phyloP scores from a whole-genome alignment of 1,140 invertebrate species.

The Luehdorfia chinensis region DNA sequence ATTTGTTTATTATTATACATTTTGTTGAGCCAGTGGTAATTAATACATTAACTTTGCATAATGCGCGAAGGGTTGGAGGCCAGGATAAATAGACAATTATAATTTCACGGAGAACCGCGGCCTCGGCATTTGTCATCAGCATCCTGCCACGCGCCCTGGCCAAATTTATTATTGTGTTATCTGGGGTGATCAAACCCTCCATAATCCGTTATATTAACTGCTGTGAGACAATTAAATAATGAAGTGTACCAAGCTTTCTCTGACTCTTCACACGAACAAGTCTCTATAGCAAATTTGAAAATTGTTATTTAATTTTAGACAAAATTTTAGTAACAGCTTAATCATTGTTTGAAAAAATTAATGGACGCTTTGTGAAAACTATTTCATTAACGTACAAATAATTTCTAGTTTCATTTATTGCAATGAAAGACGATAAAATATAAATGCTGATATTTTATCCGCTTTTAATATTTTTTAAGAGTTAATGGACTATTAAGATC shows the following conservation, averaged over 20 bases:
- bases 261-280: constrained; percentile 17
- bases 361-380: no score
- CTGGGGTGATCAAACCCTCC: constrained; percentile 52
- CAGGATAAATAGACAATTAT: constrained; percentile 67
- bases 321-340: no score
- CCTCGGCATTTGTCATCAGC: constrained; percentile 70
- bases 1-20: no score
- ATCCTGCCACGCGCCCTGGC: constrained; percentile 65
- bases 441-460: no score
- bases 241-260: constrained; percentile 21
- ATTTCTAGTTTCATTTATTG: no score
- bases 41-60: constrained; percentile 67
- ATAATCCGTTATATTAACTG: constrained; percentile 48
- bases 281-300: no score
- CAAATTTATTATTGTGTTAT: constrained; percentile 70
- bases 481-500: no score
- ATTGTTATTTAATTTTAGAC: no score
- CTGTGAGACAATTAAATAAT: constrained; percentile 58
- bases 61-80: constrained; percentile 54
- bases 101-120: constrained; percentile 61
- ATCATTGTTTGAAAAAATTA: no score
- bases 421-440: no score
- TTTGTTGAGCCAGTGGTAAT: constrained; percentile 37
- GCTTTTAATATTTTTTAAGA: no score
- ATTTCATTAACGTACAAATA: no score